Base-by-base conservation (phyloP, 2,797 vertebrate genomes). In the Tauraco hartlaubi region DNA sequence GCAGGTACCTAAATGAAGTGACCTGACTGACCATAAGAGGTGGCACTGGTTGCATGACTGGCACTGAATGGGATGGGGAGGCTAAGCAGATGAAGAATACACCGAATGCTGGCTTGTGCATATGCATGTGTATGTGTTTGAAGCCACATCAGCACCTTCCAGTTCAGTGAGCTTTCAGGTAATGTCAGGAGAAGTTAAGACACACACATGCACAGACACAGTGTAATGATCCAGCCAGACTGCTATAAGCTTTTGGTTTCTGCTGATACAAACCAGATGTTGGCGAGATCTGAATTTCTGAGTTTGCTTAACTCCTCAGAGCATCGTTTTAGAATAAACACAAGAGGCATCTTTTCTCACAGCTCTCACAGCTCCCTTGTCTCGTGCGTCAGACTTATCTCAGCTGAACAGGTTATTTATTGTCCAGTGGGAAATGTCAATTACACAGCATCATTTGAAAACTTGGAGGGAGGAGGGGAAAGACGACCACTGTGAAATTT, bases 181-280 rank as follows among this genome's bases (percentile, higher is more conserved):
- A 84, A 62, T 48, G 51, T 62, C 85, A 92, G 67, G 71, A 82
- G 69, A 92, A 88, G 43, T 90, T 77, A 63, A 92, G 64, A 52
- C 35, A 64, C 52, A 62, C 49, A 44, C 20, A 28, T 4, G 2
- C n/a, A 72, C 49, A 91, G 87, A 78, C 43, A 88, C 12, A 31
- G n/a, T n/a, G 44, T 77, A 74, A 66, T 29, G 43, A 69, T 77
- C 73, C 90, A 96, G 46, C 49, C 74, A 89, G 89, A 89, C 73
- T 67, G 26, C 48, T 84, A 12, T 76, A 69, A 90, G 64, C 31
- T 73, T 73, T 90, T 68, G 90, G 73, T 51, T 94, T 93, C 89
- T 95, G 72, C 81, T 63, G 43, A 95, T 86, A 59, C 28, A 93
- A 95, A 96, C 91, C 88, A 96, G 95, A 95, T 92, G 91, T 85